A percentile compares a stretch with the other conserved stretches of the same genome.
These are phyloP conservation scores for Alexandromys oeconomus DNA, from an alignment of 2,797 vertebrate genomes.

Conservation along the genomic window DNA sequence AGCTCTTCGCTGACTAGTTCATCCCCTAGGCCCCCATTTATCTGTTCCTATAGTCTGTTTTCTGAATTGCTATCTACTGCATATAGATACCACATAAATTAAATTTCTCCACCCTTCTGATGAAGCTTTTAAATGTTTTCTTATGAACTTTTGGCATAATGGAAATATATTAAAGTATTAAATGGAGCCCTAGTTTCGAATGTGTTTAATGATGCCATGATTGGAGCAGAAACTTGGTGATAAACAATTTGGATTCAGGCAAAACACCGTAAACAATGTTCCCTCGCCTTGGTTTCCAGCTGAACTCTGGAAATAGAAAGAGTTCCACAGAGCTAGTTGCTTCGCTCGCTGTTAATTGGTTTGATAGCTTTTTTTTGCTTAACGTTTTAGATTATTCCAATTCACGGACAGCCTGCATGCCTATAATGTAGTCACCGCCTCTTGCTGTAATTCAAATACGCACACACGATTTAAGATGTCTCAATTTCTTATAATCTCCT, in stretches of 20 bases:
- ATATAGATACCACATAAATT: slow-evolving; percentile 35
- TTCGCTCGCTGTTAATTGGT: slow-evolving; percentile 17
- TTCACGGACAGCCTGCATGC: background rate
- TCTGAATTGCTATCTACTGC: slow-evolving; percentile 4
- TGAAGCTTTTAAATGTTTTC: background rate
- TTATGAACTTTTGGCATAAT: background rate
- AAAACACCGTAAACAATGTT: background rate
- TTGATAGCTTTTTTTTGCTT: slow-evolving; percentile 22
- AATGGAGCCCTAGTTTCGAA: slow-evolving; percentile 32
- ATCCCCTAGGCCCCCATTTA: background rate
- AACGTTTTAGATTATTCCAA: background rate
- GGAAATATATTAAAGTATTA: background rate
- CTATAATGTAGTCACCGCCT: background rate
- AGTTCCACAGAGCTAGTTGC: background rate
- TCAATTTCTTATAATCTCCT: slow-evolving; percentile 27
- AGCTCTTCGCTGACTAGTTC: background rate
- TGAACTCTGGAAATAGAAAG: slow-evolving; percentile 38
- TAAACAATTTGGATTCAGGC: slow-evolving; percentile 50
- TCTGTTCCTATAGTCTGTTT: slow-evolving; percentile 50
- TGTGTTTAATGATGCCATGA: background rate
- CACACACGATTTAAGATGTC: background rate
- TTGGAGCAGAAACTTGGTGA: slow-evolving; percentile 4
- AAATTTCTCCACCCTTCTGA: background rate
- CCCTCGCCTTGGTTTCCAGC: background rate
- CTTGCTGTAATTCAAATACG: slow-evolving; percentile 6